A percentile compares a stretch with the other conserved stretches of the same genome.
phyloP scores from a whole-genome alignment of 2,888 invertebrate genomes.

The Macropis europaea region DNA sequence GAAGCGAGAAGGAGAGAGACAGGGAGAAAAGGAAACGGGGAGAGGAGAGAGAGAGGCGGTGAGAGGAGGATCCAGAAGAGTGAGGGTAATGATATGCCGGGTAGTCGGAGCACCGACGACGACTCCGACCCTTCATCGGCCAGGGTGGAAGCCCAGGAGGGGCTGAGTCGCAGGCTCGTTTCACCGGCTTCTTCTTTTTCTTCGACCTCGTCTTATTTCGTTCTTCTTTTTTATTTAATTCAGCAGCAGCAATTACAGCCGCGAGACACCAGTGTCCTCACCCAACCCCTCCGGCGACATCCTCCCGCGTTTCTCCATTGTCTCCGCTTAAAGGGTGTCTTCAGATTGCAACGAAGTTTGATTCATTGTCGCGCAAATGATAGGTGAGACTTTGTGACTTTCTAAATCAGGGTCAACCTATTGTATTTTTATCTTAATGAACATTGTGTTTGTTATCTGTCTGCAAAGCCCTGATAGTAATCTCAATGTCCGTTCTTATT shows the following conservation, averaged over 20 bases:
- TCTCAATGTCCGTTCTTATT: too few species aligned
- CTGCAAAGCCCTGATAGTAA: too few species aligned
- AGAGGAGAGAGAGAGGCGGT: slow-evolving; percentile 37
- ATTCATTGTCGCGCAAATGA: too few species aligned
- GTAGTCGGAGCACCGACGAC: slow-evolving; percentile 59
- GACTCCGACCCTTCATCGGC: slow-evolving; percentile 56
- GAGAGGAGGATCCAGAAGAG: slow-evolving; percentile 41
- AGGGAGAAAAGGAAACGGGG: slow-evolving; percentile 30
- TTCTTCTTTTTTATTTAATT: slow-evolving; percentile 58
- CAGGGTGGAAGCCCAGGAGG: slow-evolving; percentile 31
- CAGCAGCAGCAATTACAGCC: slow-evolving; percentile 62
- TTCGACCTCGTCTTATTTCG: slow-evolving; percentile 31
- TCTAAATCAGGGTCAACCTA: too few species aligned
- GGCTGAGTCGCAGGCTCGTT: slow-evolving; percentile 44
- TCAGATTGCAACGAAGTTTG: too few species aligned
- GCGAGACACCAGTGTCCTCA: slow-evolving; percentile 47
- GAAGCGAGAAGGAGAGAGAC: slow-evolving; percentile 71
- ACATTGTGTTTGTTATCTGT: too few species aligned
- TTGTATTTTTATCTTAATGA: too few species aligned
- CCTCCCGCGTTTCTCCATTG: not conserved
- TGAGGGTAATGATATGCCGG: slow-evolving; percentile 72
- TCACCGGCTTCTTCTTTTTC: slow-evolving; percentile 50
- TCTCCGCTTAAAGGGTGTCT: not conserved
- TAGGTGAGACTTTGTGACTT: too few species aligned
- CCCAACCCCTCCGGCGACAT: slow-evolving; percentile 6